Evolutionary conservation across 2,113 vertebrate species (phyloP).

Genomic region (Amphiprion ocellaris): DNA sequence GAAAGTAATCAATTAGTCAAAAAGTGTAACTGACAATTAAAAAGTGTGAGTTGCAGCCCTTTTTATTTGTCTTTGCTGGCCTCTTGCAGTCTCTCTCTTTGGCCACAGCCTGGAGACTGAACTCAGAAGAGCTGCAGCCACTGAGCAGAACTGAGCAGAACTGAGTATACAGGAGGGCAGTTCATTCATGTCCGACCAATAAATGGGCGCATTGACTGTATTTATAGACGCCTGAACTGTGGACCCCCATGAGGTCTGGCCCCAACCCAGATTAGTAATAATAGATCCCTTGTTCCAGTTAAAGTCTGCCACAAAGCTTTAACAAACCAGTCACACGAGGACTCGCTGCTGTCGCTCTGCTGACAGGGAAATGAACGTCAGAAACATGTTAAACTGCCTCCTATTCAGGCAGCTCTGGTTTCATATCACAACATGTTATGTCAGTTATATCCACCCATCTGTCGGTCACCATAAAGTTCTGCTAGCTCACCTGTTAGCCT

Average conservation of each 20-base stretch:
- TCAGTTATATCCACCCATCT: too few species aligned
- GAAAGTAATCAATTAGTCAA: too few species aligned
- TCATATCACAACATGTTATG: too few species aligned
- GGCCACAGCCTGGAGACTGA: slow-evolving; percentile 15
- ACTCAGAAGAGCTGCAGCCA: background rate
- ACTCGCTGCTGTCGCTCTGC: slow-evolving; percentile 36
- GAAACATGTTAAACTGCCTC: background rate
- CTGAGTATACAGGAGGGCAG: background rate
- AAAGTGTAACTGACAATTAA: too few species aligned
- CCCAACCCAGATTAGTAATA: slow-evolving; percentile 66
- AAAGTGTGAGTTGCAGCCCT: too few species aligned
- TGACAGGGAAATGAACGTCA: background rate
- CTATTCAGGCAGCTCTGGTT: background rate
- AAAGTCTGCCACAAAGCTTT: slow-evolving; percentile 39
- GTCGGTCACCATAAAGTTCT: background rate
- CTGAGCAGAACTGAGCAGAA: too few species aligned
- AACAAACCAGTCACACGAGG: slow-evolving; percentile 10
- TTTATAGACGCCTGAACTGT: slow-evolving; percentile 62
- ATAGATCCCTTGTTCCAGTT: slow-evolving; percentile 68
- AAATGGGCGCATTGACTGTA: slow-evolving; percentile 58
- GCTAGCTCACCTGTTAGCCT: slow-evolving; percentile 52
- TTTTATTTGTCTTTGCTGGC: too few species aligned
- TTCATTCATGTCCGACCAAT: slow-evolving; percentile 21
- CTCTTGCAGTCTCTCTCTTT: background rate
- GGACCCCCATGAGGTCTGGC: slow-evolving; percentile 58